These are phyloP conservation scores for Peromyscus eremicus DNA, from an alignment of 2,797 vertebrate species.

Conservation along the genomic window DNA sequence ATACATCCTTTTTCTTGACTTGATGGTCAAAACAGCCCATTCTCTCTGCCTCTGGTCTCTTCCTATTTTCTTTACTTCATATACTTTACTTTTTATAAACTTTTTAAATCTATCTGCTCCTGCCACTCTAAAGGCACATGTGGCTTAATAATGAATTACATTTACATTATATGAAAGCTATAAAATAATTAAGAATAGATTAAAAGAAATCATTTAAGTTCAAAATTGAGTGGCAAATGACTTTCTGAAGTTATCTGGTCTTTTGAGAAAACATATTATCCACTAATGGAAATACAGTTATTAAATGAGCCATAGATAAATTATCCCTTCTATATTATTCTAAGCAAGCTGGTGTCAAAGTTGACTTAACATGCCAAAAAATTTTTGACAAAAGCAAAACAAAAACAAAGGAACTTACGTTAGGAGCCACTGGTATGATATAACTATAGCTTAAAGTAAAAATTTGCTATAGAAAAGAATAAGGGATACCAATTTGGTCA, in stretches of 20 bases:
- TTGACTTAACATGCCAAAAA: neutral
- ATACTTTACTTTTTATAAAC: no score
- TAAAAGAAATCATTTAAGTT: slow-evolving; percentile 41
- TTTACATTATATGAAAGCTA: neutral
- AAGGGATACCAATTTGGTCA: no score
- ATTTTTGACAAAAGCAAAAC: neutral
- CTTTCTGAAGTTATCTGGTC: neutral
- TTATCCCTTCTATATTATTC: neutral
- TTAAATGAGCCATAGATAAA: slow-evolving; percentile 32
- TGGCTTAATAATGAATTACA: neutral
- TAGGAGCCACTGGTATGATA: neutral
- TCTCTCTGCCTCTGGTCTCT: neutral
- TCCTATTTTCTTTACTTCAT: no score
- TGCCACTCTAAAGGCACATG: neutral
- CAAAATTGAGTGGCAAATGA: neutral
- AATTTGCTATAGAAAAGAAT: no score
- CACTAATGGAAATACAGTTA: neutral
- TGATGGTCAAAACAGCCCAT: neutral
- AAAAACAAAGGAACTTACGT: neutral
- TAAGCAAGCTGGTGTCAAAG: neutral
- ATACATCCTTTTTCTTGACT: slow-evolving; percentile 26
- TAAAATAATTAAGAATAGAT: neutral
- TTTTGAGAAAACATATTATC: neutral
- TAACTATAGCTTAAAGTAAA: neutral
- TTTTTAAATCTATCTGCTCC: no score